Percentiles rank a stretch among this genome's conserved stretches.
These are phyloP conservation scores for Scrobipalpa costella DNA, from an alignment of 2,888 invertebrate genomes.

Conservation along the genomic window DNA sequence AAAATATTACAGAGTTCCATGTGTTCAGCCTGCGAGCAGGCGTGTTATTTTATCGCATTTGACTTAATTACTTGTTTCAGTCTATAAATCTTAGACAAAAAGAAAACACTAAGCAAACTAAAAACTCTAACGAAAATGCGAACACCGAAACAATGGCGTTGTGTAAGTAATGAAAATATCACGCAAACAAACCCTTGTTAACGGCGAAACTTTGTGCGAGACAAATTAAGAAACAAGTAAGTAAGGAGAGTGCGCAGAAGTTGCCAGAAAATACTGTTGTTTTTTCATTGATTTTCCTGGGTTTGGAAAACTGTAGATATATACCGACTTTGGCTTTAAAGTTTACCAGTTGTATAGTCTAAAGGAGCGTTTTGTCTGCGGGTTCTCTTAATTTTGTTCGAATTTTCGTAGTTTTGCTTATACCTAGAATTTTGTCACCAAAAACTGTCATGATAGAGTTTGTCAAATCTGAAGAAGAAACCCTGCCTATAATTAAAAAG, in stretches of 20 bases:
- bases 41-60: too few relatives aligned
- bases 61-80: too few relatives aligned
- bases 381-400: too few relatives aligned
- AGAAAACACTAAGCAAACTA: neutral
- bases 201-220: slow-evolving; percentile 59
- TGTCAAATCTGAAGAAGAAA: too few relatives aligned
- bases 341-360: neutral
- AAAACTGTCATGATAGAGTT: too few relatives aligned
- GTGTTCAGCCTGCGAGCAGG: too few relatives aligned
- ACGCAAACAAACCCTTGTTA: slow-evolving; percentile 58
- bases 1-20: too few relatives aligned
- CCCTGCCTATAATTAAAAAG: too few relatives aligned
- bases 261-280: slow-evolving; percentile 13
- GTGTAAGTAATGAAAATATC: slow-evolving; percentile 52
- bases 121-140: neutral
- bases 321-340: neutral
- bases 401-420: too few relatives aligned
- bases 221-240: slow-evolving; percentile 65
- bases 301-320: neutral
- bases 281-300: neutral
- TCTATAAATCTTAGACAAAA: neutral
- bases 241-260: slow-evolving; percentile 34
- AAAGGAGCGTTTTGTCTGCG: neutral
- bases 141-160: neutral
- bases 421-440: too few relatives aligned